Percentiles rank a stretch among this genome's conserved stretches.
phyloP scores from a whole-genome alignment of 2,888 invertebrate species.

The Calameuta pallipes region DNA sequence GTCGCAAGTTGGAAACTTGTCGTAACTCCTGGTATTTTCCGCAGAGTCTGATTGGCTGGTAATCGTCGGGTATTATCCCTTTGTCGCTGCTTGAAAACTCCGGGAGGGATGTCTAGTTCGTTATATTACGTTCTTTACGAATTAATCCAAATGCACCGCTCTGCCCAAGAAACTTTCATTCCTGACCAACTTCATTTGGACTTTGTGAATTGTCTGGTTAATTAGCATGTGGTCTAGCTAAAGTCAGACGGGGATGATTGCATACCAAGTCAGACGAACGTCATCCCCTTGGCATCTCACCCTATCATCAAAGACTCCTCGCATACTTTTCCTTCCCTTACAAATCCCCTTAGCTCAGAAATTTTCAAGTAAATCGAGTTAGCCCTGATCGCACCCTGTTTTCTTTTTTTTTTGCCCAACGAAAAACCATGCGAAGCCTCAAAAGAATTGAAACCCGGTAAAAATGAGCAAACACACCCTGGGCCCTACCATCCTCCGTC shows the following conservation, averaged over 20 bases:
- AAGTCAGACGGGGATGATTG: background rate
- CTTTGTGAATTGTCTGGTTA: background rate
- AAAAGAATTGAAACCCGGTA: slow-evolving; percentile 44
- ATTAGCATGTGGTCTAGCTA: background rate
- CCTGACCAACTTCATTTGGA: background rate
- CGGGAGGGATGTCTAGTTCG: background rate
- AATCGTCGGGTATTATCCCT: background rate
- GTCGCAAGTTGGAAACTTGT: background rate
- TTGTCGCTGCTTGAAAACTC: background rate
- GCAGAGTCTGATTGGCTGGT: background rate
- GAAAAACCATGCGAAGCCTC: slow-evolving; percentile 37
- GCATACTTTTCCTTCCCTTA: background rate
- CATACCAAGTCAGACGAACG: background rate
- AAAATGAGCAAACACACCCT: slow-evolving; percentile 26
- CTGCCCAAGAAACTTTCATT: background rate
- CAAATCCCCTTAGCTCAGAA: slow-evolving; percentile 12
- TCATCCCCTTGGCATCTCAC: background rate
- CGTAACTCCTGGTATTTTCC: background rate
- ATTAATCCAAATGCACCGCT: background rate
- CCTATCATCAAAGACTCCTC: background rate
- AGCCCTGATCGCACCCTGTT: slow-evolving; percentile 35
- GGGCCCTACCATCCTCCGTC: background rate
- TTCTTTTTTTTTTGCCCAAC: slow-evolving; percentile 19
- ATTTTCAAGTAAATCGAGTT: slow-evolving; percentile 42
- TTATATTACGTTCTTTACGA: background rate